A percentile compares a stretch with the other conserved stretches of the same genome.
These are phyloP conservation scores for Desmophyllum pertusum DNA, from an alignment of 92 coral and sea anemone genomes.

Conservation along the genomic window DNA sequence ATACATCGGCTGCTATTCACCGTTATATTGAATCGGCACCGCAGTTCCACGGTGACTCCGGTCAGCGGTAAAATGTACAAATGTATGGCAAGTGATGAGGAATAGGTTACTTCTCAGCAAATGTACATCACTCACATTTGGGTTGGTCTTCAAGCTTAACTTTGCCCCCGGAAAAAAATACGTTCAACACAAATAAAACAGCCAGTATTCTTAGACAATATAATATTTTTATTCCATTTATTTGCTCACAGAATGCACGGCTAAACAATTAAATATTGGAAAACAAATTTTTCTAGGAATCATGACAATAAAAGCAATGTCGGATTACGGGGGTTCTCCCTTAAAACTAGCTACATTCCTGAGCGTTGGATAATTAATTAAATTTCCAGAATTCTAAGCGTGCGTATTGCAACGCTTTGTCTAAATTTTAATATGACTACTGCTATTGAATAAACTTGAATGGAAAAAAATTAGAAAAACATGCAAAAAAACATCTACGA, in stretches of 20 bases:
- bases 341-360: not conserved
- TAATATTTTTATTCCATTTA: not conserved
- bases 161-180: too few species aligned
- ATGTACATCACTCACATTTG: too few species aligned
- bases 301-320: not conserved
- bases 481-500: conserved; percentile 2
- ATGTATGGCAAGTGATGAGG: too few species aligned
- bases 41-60: not conserved
- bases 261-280: not conserved
- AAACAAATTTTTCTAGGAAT: not conserved
- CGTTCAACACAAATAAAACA: not conserved
- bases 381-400: not conserved
- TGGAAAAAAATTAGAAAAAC: not conserved
- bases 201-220: not conserved
- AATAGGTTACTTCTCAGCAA: too few species aligned
- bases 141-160: too few species aligned
- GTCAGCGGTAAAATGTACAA: too few species aligned
- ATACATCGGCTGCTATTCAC: too few species aligned
- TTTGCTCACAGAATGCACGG: not conserved
- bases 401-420: not conserved
- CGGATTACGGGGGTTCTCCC: not conserved
- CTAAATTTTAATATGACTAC: not conserved
- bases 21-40: too few species aligned
- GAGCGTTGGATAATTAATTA: not conserved
- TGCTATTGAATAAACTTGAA: not conserved